These are phyloP conservation scores for Synanceia verrucosa DNA, from an alignment of 2,797 vertebrate genomes.

Conservation along the genomic window DNA sequence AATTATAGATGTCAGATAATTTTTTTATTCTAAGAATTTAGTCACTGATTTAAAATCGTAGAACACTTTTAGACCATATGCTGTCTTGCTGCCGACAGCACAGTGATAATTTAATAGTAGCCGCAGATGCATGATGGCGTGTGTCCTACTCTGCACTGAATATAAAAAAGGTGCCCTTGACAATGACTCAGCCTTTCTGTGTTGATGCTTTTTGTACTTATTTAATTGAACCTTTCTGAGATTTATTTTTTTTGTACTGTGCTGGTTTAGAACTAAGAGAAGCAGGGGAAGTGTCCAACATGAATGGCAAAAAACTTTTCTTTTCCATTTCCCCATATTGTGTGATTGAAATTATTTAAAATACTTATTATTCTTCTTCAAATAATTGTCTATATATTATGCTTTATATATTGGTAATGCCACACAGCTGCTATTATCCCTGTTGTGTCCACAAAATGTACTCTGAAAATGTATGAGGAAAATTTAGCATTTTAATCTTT, in stretches of 20 bases:
- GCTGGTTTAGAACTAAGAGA: background rate
- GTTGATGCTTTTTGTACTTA: conserved; percentile 52
- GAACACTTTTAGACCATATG: conserved; percentile 64
- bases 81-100: conserved; percentile 33
- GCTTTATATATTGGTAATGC: background rate
- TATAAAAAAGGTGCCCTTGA: conserved; percentile 69
- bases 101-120: conserved; percentile 47
- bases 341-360: conserved; percentile 20
- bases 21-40: conserved; percentile 42
- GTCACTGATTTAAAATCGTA: conserved; percentile 50
- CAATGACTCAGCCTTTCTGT: conserved; percentile 64
- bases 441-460: background rate
- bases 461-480: conserved; percentile 1
- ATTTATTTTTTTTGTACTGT: conserved; percentile 20
- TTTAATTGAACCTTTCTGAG: conserved; percentile 44
- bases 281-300: conserved; percentile 15
- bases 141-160: conserved; percentile 43
- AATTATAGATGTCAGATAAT: conserved; percentile 49
- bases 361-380: background rate
- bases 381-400: background rate
- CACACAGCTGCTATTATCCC: background rate
- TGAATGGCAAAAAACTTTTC: conserved; percentile 1
- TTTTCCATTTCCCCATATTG: background rate
- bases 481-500: conserved; percentile 38
- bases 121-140: conserved; percentile 60